Evolutionary conservation across 2,797 vertebrate species (phyloP).

Genomic region (Nasua narica): DNA sequence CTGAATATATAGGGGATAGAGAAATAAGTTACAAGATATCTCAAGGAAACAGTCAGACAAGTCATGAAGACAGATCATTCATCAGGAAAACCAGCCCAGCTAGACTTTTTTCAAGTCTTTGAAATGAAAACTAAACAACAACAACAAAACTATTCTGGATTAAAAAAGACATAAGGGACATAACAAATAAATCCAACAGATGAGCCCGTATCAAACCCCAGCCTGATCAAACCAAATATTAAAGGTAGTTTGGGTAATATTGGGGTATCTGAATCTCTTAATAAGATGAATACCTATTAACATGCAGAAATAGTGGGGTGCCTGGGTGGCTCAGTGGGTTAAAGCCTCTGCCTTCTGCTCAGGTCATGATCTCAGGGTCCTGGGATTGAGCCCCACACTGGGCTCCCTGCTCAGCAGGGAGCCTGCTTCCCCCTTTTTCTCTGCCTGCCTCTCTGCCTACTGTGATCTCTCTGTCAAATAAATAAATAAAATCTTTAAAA

Average conservation of each 20-base stretch:
- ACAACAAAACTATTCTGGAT: background rate
- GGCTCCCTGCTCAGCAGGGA: too few relatives aligned
- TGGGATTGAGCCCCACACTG: too few relatives aligned
- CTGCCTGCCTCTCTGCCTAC: too few relatives aligned
- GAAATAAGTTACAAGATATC: background rate
- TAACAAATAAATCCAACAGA: background rate
- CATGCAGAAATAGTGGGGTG: background rate
- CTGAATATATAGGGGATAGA: background rate
- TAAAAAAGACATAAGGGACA: background rate
- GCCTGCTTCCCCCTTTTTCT: too few relatives aligned
- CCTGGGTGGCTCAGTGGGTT: too few relatives aligned
- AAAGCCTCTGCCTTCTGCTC: too few relatives aligned
- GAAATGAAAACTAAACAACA: background rate
- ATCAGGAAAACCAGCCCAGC: background rate
- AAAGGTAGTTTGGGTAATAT: background rate
- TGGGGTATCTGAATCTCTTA: background rate
- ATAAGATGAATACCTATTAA: background rate
- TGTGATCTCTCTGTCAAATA: too few relatives aligned
- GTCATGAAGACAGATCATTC: background rate
- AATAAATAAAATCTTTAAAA: too few relatives aligned
- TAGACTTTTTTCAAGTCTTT: background rate
- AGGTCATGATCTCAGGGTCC: too few relatives aligned
- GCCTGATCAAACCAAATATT: background rate
- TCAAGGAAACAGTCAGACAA: background rate
- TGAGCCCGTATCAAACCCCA: background rate